A percentile compares a stretch with the other conserved stretches of the same genome.
These are phyloP conservation scores for Timema podura DNA, from an alignment of 2,888 invertebrate species.

Conservation along the genomic window DNA sequence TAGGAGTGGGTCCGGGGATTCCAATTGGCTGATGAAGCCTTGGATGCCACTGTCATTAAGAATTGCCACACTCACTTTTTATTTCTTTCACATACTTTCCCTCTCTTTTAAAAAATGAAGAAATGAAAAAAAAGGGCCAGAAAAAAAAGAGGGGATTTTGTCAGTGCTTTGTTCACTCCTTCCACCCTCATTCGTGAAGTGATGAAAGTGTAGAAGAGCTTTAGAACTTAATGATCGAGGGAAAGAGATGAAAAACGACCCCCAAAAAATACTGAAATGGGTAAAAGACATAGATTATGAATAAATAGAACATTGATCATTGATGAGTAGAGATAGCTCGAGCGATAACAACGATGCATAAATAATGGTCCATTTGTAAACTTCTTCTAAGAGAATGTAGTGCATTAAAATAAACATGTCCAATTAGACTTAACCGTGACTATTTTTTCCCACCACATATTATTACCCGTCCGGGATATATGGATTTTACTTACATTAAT, in stretches of 20 bases:
- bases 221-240: constrained; percentile 10
- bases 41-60: constrained; percentile 24
- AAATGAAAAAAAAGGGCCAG: not conserved
- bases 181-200: constrained; percentile 9
- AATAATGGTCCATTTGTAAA: no score
- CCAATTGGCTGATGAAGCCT: constrained; percentile 25
- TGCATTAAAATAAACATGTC: no score
- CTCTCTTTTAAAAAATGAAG: not conserved
- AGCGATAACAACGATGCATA: no score
- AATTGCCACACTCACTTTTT: constrained; percentile 18
- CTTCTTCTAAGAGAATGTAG: no score
- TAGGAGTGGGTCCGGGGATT: constrained; percentile 18
- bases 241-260: not conserved
- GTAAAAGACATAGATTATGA: no score
- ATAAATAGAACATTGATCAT: no score
- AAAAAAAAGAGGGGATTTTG: not conserved
- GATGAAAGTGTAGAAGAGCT: constrained; percentile 5
- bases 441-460: no score
- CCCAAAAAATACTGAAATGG: no score
- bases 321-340: no score
- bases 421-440: no score
- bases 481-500: no score
- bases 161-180: not conserved
- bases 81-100: constrained; percentile 9
- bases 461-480: no score